Conservation (phyloP, 2,113 vertebrate genomes). For the Heterotilapia buettikoferi region DNA sequence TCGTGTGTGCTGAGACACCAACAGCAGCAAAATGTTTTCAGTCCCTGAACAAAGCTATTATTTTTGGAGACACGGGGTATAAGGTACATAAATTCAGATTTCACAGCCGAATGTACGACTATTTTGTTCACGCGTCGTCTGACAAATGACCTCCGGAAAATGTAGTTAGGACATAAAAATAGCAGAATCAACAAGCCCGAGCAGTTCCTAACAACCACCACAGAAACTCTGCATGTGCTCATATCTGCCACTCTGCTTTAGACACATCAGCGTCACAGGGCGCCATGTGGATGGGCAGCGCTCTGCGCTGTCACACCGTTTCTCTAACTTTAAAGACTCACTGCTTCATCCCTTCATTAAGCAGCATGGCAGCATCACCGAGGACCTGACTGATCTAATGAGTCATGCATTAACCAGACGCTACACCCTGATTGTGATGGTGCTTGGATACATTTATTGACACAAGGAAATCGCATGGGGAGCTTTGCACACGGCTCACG, state of each 20-base stretch:
- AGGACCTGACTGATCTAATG: neutral
- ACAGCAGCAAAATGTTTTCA: neutral
- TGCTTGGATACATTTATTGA: neutral
- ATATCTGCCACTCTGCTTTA: neutral
- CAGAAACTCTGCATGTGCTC: neutral
- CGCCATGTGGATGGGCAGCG: neutral
- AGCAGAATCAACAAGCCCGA: neutral
- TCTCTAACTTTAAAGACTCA: neutral
- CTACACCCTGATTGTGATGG: neutral
- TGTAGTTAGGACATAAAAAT: neutral
- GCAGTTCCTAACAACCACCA: neutral
- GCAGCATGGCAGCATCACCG: neutral
- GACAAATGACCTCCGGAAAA: neutral
- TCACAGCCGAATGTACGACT: neutral
- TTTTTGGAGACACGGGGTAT: neutral
- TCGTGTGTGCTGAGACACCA: neutral
- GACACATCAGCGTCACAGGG: neutral
- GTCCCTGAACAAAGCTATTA: neutral
- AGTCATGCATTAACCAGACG: neutral
- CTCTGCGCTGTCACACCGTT: neutral
- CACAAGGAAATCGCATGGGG: neutral
- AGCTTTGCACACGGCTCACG: neutral
- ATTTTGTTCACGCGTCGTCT: neutral
- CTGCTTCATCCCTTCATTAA: neutral
- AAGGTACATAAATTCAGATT: neutral